These are phyloP conservation scores for Aethes cnicana DNA, from an alignment of 2,888 invertebrate genomes.

Conservation along the genomic window DNA sequence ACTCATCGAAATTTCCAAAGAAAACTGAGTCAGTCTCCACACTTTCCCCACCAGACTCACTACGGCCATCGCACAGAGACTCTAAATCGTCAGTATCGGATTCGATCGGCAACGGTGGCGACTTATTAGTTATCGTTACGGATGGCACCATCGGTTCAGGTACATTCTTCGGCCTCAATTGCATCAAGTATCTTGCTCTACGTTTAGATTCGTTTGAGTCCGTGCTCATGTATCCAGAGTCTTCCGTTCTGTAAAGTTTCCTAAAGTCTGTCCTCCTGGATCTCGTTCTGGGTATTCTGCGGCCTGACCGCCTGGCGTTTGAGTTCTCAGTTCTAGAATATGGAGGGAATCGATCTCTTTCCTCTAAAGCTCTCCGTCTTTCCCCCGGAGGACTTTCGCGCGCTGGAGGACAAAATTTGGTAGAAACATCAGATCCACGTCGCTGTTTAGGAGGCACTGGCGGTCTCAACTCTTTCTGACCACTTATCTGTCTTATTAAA, in stretches of 20 bases:
- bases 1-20: slow-evolving; percentile 86
- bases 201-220: slow-evolving; percentile 87
- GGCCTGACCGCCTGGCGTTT: slow-evolving; percentile 65
- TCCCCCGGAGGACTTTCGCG: slow-evolving; percentile 64
- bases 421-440: slow-evolving; percentile 52
- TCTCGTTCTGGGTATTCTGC: slow-evolving; percentile 67
- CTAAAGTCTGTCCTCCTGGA: slow-evolving; percentile 67
- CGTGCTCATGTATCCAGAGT: slow-evolving; percentile 93
- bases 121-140: slow-evolving; percentile 46
- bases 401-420: slow-evolving; percentile 50
- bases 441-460: slow-evolving; percentile 71
- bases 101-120: slow-evolving; percentile 62
- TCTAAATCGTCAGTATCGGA: slow-evolving; percentile 89
- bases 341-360: slow-evolving; percentile 62
- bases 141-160: slow-evolving; percentile 49
- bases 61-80: slow-evolving; percentile 89
- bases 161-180: slow-evolving; percentile 61
- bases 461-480: slow-evolving; percentile 60
- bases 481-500: slow-evolving; percentile 58
- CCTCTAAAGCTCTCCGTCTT: slow-evolving; percentile 59
- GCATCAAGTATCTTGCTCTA: slow-evolving; percentile 72
- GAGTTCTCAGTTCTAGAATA: slow-evolving; percentile 61
- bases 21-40: slow-evolving; percentile 93
- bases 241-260: slow-evolving; percentile 80
- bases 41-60: slow-evolving; percentile 93